Conservation (phyloP, 37 sponge, comb jelly and placozoan species). For the Bolinopsis microptera region DNA sequence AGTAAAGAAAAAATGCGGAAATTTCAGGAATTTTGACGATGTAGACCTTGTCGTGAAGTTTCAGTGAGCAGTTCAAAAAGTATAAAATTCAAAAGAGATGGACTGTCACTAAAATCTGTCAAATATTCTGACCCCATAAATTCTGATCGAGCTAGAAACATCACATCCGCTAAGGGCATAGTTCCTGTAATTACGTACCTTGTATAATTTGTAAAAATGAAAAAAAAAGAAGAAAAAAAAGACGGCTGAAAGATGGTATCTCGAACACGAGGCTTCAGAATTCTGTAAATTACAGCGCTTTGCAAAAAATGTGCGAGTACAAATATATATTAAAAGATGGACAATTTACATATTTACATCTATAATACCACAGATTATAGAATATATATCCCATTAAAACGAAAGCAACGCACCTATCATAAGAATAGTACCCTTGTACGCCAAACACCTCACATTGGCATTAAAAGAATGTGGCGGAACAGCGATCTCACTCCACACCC, state of each 20-base stretch:
- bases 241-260: no score
- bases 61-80: neutral
- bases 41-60: neutral
- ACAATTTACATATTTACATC: no score
- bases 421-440: neutral
- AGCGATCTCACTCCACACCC: constrained; percentile 21
- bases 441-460: neutral
- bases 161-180: neutral
- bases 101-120: neutral
- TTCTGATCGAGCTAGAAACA: neutral
- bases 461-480: constrained; percentile 1
- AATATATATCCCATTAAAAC: no score
- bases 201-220: neutral
- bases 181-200: neutral
- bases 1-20: no score
- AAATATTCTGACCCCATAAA: neutral
- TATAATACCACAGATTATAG: no score
- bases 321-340: neutral
- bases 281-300: no score
- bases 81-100: neutral
- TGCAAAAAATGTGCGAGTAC: no score
- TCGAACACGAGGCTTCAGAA: no score
- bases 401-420: constrained; percentile 42
- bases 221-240: neutral
- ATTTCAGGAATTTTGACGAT: no score